These are phyloP conservation scores for Heliconius ismenius DNA, from an alignment of 2,888 invertebrate species.

Conservation along the genomic window DNA sequence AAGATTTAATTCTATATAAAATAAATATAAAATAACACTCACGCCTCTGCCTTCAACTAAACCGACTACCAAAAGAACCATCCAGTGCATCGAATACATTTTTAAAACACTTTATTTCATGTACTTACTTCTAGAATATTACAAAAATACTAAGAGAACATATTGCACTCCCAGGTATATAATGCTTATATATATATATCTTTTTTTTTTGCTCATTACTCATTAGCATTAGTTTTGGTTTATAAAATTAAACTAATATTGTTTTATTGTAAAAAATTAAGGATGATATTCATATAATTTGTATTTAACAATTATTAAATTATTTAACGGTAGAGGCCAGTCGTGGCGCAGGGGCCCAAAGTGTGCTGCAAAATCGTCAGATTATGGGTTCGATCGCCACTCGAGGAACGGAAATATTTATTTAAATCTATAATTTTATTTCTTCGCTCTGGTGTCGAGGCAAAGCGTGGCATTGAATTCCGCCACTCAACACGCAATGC, in stretches of 20 bases:
- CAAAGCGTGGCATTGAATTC: too few species aligned
- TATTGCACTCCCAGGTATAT: background rate
- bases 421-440: too few species aligned
- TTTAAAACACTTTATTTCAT: background rate
- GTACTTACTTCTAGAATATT: background rate
- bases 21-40: background rate
- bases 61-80: background rate
- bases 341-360: too few species aligned
- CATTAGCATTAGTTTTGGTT: background rate
- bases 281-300: background rate
- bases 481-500: too few species aligned
- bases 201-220: background rate
- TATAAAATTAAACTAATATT: background rate
- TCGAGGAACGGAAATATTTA: too few species aligned
- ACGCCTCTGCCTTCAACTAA: conserved; percentile 3
- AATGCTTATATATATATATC: background rate
- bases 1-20: background rate
- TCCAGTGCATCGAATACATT: background rate
- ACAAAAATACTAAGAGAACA: background rate
- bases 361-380: too few species aligned
- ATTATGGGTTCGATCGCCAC: too few species aligned
- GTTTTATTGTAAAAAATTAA: background rate
- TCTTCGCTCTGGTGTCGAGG: too few species aligned
- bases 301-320: too few species aligned
- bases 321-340: too few species aligned